A percentile compares a stretch with the other conserved stretches of the same genome.
Conservation (phyloP, 2,888 invertebrate genomes). For the Cantharis rustica region DNA sequence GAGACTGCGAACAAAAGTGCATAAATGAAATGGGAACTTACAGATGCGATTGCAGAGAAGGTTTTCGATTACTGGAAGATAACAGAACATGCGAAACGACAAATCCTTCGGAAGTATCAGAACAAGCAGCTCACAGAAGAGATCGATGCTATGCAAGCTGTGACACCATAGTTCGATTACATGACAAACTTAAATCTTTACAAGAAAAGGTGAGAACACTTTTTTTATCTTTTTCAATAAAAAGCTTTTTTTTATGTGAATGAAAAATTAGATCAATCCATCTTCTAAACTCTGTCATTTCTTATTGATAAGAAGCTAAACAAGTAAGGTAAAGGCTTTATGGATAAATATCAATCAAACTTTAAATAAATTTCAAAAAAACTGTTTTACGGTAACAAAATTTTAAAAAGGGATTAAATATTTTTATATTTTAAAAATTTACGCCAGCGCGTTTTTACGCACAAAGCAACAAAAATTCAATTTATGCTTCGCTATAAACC, state of each 20-base stretch:
- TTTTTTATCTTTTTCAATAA: constrained; percentile 14
- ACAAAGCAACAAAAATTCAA: background rate
- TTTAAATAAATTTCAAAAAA: background rate
- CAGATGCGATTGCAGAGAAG: constrained; percentile 64
- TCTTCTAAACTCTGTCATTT: constrained; percentile 5
- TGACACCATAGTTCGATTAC: constrained; percentile 64
- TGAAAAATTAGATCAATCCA: constrained; percentile 13
- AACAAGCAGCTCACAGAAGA: constrained; percentile 52
- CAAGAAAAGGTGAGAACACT: constrained; percentile 54
- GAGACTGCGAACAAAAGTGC: constrained; percentile 69
- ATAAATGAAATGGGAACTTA: constrained; percentile 65
- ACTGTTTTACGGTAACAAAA: background rate
- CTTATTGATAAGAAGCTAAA: constrained; percentile 4
- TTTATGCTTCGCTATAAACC: background rate
- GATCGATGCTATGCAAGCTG: constrained; percentile 67
- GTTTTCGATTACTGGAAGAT: constrained; percentile 61
- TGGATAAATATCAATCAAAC: constrained; percentile 9
- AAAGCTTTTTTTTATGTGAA: background rate
- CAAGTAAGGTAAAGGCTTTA: background rate
- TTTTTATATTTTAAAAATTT: background rate
- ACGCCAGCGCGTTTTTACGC: background rate
- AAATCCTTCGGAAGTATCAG: constrained; percentile 28
- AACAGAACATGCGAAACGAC: constrained; percentile 62
- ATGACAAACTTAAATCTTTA: constrained; percentile 61
- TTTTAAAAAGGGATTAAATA: background rate